Percentiles rank a stretch among this genome's conserved stretches.
Conservation (phyloP, 2,113 vertebrate genomes). For the Turnix velox region DNA sequence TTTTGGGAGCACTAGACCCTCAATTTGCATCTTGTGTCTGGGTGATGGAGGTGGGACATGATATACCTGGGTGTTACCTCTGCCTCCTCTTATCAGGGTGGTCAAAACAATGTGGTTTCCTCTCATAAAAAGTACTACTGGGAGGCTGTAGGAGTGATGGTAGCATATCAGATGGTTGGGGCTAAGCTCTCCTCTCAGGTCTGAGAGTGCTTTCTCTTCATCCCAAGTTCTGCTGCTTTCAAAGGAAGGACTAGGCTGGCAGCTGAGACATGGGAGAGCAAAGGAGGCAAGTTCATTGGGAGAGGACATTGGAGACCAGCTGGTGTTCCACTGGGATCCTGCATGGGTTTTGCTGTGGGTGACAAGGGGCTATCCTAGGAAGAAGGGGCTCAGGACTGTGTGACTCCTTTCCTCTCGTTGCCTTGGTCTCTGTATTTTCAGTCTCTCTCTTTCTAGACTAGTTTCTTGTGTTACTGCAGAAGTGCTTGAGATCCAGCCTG, state of each 20-base stretch:
- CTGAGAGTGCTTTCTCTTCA: rapidly evolving
- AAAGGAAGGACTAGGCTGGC: neutral
- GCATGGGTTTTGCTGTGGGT: neutral
- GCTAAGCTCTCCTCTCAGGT: neutral
- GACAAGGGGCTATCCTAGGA: neutral
- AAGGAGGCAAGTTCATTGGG: neutral
- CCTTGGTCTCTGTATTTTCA: rapidly evolving
- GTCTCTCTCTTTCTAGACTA: neutral
- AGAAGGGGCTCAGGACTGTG: neutral
- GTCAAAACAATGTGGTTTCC: neutral
- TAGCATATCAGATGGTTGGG: neutral
- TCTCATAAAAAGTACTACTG: neutral
- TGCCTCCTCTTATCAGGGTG: neutral
- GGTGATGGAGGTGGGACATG: neutral
- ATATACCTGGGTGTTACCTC: too few relatives aligned
- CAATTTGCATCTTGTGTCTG: neutral
- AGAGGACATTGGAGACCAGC: neutral
- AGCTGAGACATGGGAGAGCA: neutral
- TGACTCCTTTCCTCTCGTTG: neutral
- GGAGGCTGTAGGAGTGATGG: neutral
- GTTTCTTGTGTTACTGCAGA: neutral
- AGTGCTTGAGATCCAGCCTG: neutral
- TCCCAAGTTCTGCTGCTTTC: neutral
- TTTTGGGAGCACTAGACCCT: neutral
- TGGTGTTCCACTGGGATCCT: neutral